Base-by-base conservation (phyloP, 2,113 vertebrate species). In the Myrmecobius fasciatus region DNA sequence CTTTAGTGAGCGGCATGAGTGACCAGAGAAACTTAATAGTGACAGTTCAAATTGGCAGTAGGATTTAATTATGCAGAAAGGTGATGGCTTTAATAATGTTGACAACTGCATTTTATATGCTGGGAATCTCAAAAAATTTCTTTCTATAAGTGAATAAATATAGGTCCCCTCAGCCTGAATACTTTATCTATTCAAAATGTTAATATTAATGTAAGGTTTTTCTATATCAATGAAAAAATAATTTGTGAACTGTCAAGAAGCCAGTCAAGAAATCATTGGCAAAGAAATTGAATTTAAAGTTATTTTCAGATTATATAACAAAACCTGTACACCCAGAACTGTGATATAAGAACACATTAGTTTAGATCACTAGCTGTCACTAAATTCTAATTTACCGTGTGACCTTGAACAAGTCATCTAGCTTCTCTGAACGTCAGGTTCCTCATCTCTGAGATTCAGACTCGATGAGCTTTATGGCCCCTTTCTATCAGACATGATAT, bases 311-410 rank as follows among this genome's bases (percentile, higher is more conserved):
- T 96, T 83, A 20, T 93, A 25, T 91, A 90, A 52, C 14, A 47
- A 36, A 46, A 60, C 94, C 46, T 97, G 88, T 93, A 95, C 92
- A 56, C 89, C n/a, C 47, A 96, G 89, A 67, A 49, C 17, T 47
- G 91, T 91, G 46, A 25, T 51, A 60, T 95, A 95, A 90, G 93
- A 92, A 95, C 46, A 90, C 52, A 53, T 91, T 89, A 49, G 6
- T 43, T 43, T 20, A 43, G 20, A 83, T 83, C n/a, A 43, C 46
- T 92, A 53, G 14, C 49, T 83, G 67, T 43, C 67, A 43, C 60
- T n/a, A 24, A 83, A 43, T 20, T 43, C 67, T 83, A 83, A 83
- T 83, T 83, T 83, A 43, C 7, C 8, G 7, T 22, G 17, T 83
- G 11, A 67, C 31, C 3, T 67, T 67, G 67, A 83, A 83, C 67